Evolutionary conservation across 2,797 vertebrate genomes (phyloP).

Genomic region (Myotis pilosus): DNA sequence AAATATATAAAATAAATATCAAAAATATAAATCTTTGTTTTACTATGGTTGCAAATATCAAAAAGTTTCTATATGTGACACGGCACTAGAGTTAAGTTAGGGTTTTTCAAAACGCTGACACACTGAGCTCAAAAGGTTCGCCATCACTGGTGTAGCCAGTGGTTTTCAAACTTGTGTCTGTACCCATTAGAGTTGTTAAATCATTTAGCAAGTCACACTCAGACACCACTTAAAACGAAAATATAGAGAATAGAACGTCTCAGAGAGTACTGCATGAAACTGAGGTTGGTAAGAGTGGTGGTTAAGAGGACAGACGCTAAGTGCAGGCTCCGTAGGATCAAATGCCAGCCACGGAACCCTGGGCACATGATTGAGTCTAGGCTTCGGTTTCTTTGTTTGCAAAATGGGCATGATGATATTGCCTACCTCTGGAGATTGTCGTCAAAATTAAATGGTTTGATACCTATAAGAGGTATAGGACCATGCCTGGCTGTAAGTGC

Average conservation of each 20-base stretch:
- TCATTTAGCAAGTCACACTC: not conserved
- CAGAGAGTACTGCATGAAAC: not conserved
- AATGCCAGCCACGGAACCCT: not conserved
- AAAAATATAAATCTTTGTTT: too few relatives aligned
- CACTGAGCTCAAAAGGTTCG: too few relatives aligned
- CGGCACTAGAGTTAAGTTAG: too few relatives aligned
- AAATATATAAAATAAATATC: too few relatives aligned
- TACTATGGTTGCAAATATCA: too few relatives aligned
- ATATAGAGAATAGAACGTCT: not conserved
- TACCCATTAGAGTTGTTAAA: not conserved
- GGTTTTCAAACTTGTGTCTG: not conserved
- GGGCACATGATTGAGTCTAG: not conserved
- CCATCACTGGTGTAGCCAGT: not conserved
- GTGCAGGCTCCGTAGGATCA: not conserved
- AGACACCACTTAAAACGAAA: not conserved
- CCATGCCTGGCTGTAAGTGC: not conserved
- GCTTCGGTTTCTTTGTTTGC: not conserved
- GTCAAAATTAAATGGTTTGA: not conserved
- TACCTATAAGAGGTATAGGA: not conserved
- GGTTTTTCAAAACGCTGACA: too few relatives aligned
- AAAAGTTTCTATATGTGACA: too few relatives aligned
- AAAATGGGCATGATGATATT: not conserved
- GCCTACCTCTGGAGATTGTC: too few relatives aligned
- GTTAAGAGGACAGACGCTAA: not conserved
- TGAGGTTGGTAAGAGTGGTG: not conserved